These are phyloP conservation scores for Hypomesus transpacificus DNA, from an alignment of 2,113 vertebrate species.

Conservation along the genomic window DNA sequence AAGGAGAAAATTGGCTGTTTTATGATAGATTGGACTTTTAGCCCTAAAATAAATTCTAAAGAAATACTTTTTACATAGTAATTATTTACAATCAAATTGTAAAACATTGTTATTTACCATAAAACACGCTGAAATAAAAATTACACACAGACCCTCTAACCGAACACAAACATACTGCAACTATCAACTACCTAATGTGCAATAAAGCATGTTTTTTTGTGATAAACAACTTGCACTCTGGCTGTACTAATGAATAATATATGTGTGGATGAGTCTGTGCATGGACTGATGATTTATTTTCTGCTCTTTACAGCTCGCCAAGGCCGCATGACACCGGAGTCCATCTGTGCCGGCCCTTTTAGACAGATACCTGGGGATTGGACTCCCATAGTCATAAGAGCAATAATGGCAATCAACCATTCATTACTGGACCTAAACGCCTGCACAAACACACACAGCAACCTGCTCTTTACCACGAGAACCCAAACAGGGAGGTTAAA, in stretches of 20 bases:
- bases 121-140: too few relatives aligned
- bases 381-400: constrained; percentile 41
- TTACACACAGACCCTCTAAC: too few relatives aligned
- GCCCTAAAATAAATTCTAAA: too few relatives aligned
- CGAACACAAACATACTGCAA: too few relatives aligned
- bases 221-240: constrained; percentile 43
- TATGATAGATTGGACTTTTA: too few relatives aligned
- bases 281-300: constrained; percentile 53
- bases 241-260: constrained; percentile 60
- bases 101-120: too few relatives aligned
- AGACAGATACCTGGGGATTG: constrained; percentile 41
- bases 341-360: constrained; percentile 45
- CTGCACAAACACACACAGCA: neutral
- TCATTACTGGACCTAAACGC: neutral
- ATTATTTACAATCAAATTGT: too few relatives aligned
- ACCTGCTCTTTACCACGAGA: neutral
- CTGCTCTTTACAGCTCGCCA: constrained; percentile 33
- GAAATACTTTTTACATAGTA: too few relatives aligned
- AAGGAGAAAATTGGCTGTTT: too few relatives aligned
- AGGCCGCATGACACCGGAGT: constrained; percentile 29
- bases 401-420: constrained; percentile 50
- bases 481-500: neutral
- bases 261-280: constrained; percentile 49
- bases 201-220: too few relatives aligned
- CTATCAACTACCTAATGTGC: too few relatives aligned